These are phyloP conservation scores for Geotrupes spiniger DNA, from an alignment of 2,888 invertebrate genomes.

Conservation along the genomic window DNA sequence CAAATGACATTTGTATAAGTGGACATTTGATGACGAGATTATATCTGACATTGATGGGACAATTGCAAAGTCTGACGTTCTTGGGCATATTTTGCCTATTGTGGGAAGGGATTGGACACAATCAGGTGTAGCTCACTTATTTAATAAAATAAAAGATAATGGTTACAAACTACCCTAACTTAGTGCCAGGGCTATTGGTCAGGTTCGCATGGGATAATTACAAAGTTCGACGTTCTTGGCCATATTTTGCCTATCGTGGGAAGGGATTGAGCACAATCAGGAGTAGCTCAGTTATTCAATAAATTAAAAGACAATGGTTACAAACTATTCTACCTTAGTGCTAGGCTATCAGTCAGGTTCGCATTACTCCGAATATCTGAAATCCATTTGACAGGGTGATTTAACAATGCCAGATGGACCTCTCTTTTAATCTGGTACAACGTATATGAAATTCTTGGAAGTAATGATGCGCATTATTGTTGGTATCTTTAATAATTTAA, in stretches of 20 bases:
- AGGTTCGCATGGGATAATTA: slow-evolving; percentile 50
- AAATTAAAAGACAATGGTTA: slow-evolving; percentile 98
- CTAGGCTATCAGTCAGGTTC: slow-evolving; percentile 94
- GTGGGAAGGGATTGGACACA: slow-evolving; percentile 99
- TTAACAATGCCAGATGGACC: slow-evolving; percentile 95
- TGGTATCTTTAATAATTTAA: too few species aligned
- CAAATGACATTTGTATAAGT: slow-evolving; percentile 95
- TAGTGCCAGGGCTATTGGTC: slow-evolving; percentile 97
- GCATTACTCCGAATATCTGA: slow-evolving; percentile 93
- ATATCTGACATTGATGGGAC: slow-evolving; percentile 99
- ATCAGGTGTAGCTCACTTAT: slow-evolving; percentile 95
- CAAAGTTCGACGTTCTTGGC: slow-evolving; percentile 87
- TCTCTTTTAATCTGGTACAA: slow-evolving; percentile 92
- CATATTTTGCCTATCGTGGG: slow-evolving; percentile 97
- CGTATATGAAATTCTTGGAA: slow-evolving; percentile 95
- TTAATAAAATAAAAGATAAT: slow-evolving; percentile 94
- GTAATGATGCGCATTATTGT: too few species aligned
- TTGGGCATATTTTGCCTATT: slow-evolving; percentile 80
- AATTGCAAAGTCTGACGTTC: slow-evolving; percentile 78
- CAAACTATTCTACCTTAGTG: slow-evolving; percentile 93
- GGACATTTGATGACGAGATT: slow-evolving; percentile 95
- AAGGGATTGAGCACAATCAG: slow-evolving; percentile 98
- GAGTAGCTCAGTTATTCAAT: slow-evolving; percentile 95
- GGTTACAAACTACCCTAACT: slow-evolving; percentile 96
- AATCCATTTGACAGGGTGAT: slow-evolving; percentile 91